Base-by-base conservation (phyloP, 2,888 invertebrate genomes). In the Polydrusus cervinus region DNA sequence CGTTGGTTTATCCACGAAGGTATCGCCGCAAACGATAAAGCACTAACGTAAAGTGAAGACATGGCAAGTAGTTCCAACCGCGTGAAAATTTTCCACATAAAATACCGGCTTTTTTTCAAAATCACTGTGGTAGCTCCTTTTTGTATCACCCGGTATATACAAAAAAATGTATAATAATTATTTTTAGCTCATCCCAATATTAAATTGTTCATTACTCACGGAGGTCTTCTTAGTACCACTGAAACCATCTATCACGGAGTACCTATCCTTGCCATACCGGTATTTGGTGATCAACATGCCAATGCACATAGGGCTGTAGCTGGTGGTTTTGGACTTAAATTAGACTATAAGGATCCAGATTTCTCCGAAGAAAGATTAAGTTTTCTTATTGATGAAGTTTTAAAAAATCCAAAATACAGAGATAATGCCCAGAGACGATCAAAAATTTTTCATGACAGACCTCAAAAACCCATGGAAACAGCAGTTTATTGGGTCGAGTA, bases 181-280 rank as follows among this genome's bases (percentile, higher is more conserved):
- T 9, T 68, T 53, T 74, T 51, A 81, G 88, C 88, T 0, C 89
- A 89, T 80, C 85, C 87, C 0, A 89, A 89, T 78, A 84, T 90
- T 16, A 47, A 0, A 83, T 90, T 16, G 88, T 88, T 72, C 88
- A 85, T 0, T 90, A 90, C 82, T 90, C 90, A 80, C 47, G 47
- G 47, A 47, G 47, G 47, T 1, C 47, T 47, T 47, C 47, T 34
- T 1, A 34, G 34, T 34, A 34, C 34, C 16, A 47, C n/a, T 34
- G 34, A 34, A 34, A 34, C 34, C 34, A 34, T 34, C 34, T 34
- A 34, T 8, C 34, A 34, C 34, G 34, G 34, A 10, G 34, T 34
- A 34, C 34, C 34, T 8, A 34, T 34, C 34, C 34, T 34, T 34
- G 34, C 34, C 34, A 34, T 34, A 34, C 34, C 34, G 6, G 34